phyloP scores from a whole-genome alignment of 2,113 vertebrate species.

The Bufo bufo region DNA sequence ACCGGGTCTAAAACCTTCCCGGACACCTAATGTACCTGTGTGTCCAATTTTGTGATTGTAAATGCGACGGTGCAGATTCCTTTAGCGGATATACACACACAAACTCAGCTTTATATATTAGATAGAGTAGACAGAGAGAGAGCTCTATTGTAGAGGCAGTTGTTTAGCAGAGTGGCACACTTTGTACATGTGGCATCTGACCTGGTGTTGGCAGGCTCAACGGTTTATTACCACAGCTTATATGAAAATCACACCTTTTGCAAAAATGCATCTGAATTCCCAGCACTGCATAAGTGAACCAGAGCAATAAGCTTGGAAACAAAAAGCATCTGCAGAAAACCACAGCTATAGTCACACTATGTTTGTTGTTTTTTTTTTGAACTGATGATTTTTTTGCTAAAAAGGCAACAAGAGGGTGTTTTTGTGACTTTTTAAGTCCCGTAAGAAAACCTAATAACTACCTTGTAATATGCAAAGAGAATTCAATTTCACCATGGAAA shows the following conservation, averaged over 20 bases:
- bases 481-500: too few species aligned
- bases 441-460: not conserved
- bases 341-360: constrained; percentile 8
- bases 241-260: constrained; percentile 36
- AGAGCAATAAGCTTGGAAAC: constrained; percentile 11
- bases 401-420: constrained; percentile 35
- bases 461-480: too few species aligned
- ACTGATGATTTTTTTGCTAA: not conserved
- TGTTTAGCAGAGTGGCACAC: not conserved
- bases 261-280: constrained; percentile 54
- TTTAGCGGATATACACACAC: too few species aligned
- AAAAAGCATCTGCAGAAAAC: constrained; percentile 34
- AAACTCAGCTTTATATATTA: not conserved
- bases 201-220: constrained; percentile 8
- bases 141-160: not conserved
- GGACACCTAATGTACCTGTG: too few species aligned
- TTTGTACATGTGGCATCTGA: constrained; percentile 5
- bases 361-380: not conserved
- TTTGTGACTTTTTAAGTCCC: not conserved
- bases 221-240: constrained; percentile 21
- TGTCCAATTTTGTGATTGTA: too few species aligned
- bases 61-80: too few species aligned
- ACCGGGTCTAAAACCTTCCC: too few species aligned
- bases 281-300: constrained; percentile 35
- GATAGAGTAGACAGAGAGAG: too few species aligned